Evolutionary conservation across 2,797 vertebrate genomes (phyloP).

Genomic region (Alfaro cultratus): DNA sequence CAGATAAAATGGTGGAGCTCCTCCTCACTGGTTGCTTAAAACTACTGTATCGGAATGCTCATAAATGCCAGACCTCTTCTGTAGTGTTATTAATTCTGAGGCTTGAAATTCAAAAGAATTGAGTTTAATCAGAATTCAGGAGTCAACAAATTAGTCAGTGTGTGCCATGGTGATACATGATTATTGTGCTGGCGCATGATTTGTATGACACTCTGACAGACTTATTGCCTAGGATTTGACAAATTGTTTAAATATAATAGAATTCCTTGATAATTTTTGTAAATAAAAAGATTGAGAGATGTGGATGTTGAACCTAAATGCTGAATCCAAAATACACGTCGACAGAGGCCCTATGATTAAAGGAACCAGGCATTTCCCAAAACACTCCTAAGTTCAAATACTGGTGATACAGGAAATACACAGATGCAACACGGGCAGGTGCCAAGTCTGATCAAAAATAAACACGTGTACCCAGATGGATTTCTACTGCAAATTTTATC

Average conservation of each 20-base stretch:
- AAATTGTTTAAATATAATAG: background rate
- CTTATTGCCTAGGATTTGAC: background rate
- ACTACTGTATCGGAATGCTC: conserved; percentile 11
- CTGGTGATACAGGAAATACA: conserved; percentile 13
- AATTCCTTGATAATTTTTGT: background rate
- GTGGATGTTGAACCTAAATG: background rate
- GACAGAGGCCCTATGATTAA: background rate
- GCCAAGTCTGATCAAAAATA: conserved; percentile 61
- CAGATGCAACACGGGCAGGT: conserved; percentile 50
- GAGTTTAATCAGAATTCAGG: background rate
- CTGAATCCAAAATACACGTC: background rate
- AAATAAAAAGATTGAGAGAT: background rate
- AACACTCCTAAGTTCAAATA: conserved; percentile 13
- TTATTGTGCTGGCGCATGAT: background rate
- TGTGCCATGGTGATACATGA: background rate
- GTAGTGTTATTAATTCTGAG: background rate
- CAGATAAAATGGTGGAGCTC: conserved; percentile 37
- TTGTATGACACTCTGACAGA: background rate
- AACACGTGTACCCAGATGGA: conserved; percentile 66
- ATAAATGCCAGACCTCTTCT: background rate
- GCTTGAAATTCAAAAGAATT: background rate
- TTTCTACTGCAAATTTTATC: conserved; percentile 47
- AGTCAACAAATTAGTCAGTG: background rate
- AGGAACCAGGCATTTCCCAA: background rate
- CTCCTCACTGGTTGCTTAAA: conserved; percentile 17